Evolutionary conservation across 2,888 invertebrate species (phyloP), one percentile per base, ranked within the genome.

Genomic region (Eupithecia dodoneata): DNA sequence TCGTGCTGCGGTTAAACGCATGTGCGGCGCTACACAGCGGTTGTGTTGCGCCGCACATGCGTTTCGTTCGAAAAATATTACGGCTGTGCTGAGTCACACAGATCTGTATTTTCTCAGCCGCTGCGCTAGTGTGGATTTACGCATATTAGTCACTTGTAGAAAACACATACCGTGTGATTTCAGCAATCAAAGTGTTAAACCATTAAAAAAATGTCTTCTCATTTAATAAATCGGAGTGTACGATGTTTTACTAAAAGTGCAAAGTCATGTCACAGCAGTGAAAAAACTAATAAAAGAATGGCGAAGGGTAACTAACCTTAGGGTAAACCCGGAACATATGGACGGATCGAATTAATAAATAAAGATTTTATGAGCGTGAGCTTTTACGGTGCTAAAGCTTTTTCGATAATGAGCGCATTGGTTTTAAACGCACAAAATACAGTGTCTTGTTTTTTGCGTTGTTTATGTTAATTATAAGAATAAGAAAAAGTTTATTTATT

Each of bases 261-360:
- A 77, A 81, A 82, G 76, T 81, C 82, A 78, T 83, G 82, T 83
- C 73, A 74, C 69, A 59, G 71, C 73, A 72, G 69, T 78, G 77
- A 76, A 81, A 79, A 77, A 77, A 77, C 71, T 72, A 79, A 80
- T 79, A 79, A 81, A 79, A 72, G 55, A 72, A 75, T 76, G 55
- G 74, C 74, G 71, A 74, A 74, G 76, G 78, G 78, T 72, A 76
- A 78, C 72, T 72, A 65, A 78, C 74, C 74, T 78, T 72, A 76
- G 76, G 72, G 76, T 74, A 74, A 69, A 69, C 30, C 55, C 71
- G 63, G 59, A 75, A 78, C 75, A 75, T 47, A 72, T 49, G 70
- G 71, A 41, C 65, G 52, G 52, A 72, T 18, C 47, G 52, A 71
- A 72, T 42, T 70, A 69, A 70, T 76, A 72, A 72, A 76, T 74